These are phyloP conservation scores for Neogobius melanostomus DNA, from an alignment of 2,113 vertebrate genomes.

Conservation along the genomic window DNA sequence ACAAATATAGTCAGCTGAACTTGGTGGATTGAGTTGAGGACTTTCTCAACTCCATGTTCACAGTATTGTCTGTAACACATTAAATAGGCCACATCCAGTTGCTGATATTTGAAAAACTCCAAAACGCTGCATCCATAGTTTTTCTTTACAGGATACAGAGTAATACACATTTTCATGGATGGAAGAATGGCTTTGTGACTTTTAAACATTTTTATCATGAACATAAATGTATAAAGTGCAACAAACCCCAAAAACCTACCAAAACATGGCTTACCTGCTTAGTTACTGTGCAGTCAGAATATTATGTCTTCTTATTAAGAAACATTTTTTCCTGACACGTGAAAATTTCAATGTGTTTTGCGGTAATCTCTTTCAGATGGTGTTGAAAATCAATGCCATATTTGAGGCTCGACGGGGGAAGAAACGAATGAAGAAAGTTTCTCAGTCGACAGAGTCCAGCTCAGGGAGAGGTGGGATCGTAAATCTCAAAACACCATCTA, in stretches of 20 bases:
- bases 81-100: too few relatives aligned
- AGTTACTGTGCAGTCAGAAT: background rate
- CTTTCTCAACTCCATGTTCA: too few relatives aligned
- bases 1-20: too few relatives aligned
- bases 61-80: too few relatives aligned
- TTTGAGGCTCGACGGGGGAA: conserved; percentile 94
- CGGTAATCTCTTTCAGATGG: conserved; percentile 79
- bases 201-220: too few relatives aligned
- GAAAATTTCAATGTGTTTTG: conserved; percentile 16
- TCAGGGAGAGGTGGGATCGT: conserved; percentile 87
- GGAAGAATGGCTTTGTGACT: too few relatives aligned
- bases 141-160: too few relatives aligned
- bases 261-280: background rate
- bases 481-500: background rate
- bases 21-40: too few relatives aligned
- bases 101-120: too few relatives aligned
- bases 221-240: background rate
- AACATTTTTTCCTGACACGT: too few relatives aligned
- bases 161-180: too few relatives aligned
- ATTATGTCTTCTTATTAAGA: background rate
- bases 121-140: too few relatives aligned
- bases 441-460: conserved; percentile 88
- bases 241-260: background rate
- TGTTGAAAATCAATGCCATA: conserved; percentile 92
- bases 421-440: conserved; percentile 92